Percentiles rank a stretch among this genome's conserved stretches.
Evolutionary conservation across 1,140 invertebrate species (phyloP).

Genomic region (Globodera rostochiensis): DNA sequence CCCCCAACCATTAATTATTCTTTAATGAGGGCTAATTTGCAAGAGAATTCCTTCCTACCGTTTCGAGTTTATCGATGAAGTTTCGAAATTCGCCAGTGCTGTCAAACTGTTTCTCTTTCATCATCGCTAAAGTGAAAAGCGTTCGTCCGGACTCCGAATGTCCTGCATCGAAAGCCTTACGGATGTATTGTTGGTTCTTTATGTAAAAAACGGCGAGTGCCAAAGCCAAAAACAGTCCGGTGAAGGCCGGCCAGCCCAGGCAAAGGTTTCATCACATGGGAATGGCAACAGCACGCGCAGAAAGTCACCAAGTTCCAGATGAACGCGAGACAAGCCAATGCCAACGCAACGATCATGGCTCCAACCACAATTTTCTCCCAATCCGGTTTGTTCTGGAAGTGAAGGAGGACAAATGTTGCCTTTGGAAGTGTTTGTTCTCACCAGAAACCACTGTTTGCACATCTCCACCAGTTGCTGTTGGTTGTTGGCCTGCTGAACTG

Average conservation of each 20-base stretch:
- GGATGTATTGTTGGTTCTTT: constrained; percentile 14
- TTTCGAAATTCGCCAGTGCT: background rate
- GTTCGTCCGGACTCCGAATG: background rate
- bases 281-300: constrained; percentile 31
- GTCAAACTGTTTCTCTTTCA: background rate
- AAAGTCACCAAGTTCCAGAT: constrained; percentile 52
- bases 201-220: constrained; percentile 19
- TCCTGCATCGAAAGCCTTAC: background rate
- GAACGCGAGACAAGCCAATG: constrained; percentile 42
- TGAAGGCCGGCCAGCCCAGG: constrained; percentile 23
- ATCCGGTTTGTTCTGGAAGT: constrained; percentile 18
- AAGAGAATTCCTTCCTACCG: background rate
- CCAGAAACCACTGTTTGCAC: constrained; percentile 5
- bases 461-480: background rate
- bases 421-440: background rate
- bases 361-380: constrained; percentile 52
- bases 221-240: constrained; percentile 12
- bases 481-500: background rate
- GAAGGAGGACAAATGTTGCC: background rate
- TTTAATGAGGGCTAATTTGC: too few species aligned
- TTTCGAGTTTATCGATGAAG: background rate
- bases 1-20: too few species aligned
- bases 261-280: constrained; percentile 20
- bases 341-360: constrained; percentile 34
- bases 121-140: background rate